A percentile compares a stretch with the other conserved stretches of the same genome.
Conservation (phyloP, 2,113 vertebrate species). For the Panurus biarmicus region DNA sequence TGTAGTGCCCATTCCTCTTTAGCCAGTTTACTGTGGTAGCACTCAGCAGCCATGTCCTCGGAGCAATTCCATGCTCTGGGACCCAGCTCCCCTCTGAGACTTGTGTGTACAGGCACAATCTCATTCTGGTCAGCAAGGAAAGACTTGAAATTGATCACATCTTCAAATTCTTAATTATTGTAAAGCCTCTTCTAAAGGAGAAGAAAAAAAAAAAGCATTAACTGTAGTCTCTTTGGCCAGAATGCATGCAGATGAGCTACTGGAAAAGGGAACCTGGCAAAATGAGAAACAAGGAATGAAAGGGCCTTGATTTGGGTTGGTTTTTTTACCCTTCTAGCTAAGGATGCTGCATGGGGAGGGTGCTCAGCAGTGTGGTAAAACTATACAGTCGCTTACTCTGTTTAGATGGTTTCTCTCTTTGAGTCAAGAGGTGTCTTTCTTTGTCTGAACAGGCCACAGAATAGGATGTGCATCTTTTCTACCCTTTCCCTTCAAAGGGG, state of each 20-base stretch:
- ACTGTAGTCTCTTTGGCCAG: neutral
- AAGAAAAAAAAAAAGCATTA: neutral
- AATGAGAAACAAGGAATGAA: conserved; percentile 2
- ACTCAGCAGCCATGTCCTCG: neutral
- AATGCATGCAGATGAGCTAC: neutral
- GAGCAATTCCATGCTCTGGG: neutral
- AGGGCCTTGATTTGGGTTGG: neutral
- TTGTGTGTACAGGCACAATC: neutral
- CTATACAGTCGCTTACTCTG: neutral
- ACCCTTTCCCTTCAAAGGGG: conserved; percentile 2
- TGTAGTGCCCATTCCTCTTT: neutral
- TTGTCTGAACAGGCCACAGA: neutral
- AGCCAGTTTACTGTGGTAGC: conserved; percentile 10
- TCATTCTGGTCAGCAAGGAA: neutral
- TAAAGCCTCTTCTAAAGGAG: neutral
- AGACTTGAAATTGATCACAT: neutral
- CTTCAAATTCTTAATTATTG: neutral
- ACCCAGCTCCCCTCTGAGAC: neutral
- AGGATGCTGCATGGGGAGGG: neutral
- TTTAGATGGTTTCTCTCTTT: neutral
- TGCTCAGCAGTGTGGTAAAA: neutral
- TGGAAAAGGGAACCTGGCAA: conserved; percentile 4
- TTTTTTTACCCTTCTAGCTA: neutral
- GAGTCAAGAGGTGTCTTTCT: neutral
- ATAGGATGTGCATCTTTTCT: neutral